Percentiles rank a stretch among this genome's conserved stretches.
phyloP scores from a whole-genome alignment of 2,888 invertebrate genomes.

The Thecophora atra region DNA sequence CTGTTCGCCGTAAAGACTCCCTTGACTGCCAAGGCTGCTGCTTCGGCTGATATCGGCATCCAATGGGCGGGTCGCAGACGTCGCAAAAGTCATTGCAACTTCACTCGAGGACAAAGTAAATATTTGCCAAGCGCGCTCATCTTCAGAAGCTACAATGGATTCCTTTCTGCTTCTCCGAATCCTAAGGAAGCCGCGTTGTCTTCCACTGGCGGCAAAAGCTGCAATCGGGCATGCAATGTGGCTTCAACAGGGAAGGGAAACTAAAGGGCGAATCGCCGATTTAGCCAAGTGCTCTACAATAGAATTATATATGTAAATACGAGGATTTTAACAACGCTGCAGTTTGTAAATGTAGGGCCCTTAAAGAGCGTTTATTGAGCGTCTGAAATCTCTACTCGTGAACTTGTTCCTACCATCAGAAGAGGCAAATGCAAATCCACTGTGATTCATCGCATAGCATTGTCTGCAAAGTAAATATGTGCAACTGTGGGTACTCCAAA shows the following conservation, averaged over 20 bases:
- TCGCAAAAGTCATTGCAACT: no score
- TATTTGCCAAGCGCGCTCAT: conserved; percentile 43
- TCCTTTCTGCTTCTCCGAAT: background rate
- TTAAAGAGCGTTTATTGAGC: no score
- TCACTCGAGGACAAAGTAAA: conserved; percentile 41
- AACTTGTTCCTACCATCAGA: no score
- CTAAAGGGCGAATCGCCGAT: background rate
- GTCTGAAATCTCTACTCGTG: no score
- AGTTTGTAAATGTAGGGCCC: conserved; percentile 8
- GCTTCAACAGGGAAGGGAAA: background rate
- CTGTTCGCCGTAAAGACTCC: background rate
- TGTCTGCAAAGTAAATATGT: no score
- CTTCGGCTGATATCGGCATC: background rate
- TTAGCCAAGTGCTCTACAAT: background rate
- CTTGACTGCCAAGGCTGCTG: background rate
- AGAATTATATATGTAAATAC: conserved; percentile 30
- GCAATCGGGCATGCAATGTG: conserved; percentile 1
- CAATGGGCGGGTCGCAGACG: no score
- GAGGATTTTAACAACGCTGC: conserved; percentile 15
- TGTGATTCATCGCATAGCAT: no score
- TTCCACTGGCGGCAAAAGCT: background rate
- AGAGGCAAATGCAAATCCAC: no score
- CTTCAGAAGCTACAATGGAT: background rate
- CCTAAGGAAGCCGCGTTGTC: background rate
- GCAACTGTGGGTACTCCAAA: no score